Conservation (phyloP, 2,888 invertebrate species). For the Acleris sparsana region DNA sequence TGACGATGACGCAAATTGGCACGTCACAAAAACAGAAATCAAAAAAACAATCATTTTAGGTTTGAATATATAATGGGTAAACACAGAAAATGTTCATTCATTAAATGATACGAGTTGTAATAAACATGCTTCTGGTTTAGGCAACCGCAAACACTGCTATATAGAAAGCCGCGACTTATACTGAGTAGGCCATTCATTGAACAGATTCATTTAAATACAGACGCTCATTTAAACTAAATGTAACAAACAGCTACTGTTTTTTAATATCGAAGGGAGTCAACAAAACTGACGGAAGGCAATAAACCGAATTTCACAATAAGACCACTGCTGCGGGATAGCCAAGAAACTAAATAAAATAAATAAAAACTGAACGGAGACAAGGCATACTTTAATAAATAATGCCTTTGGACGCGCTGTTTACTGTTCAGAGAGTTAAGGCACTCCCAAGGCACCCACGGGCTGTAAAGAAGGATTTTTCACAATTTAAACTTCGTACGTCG, state of each 20-base stretch:
- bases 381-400: conserved; percentile 30
- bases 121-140: too few relatives aligned
- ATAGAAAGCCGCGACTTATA: too few relatives aligned
- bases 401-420: conserved; percentile 24
- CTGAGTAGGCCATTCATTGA: too few relatives aligned
- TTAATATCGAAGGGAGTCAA: conserved; percentile 16
- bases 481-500: conserved; percentile 13
- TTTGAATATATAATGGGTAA: too few relatives aligned
- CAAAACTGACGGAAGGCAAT: neutral
- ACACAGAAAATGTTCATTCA: neutral
- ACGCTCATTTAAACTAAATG: too few relatives aligned
- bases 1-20: conserved; percentile 6
- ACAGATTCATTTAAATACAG: too few relatives aligned
- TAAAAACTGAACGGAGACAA: conserved; percentile 15
- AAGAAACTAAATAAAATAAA: too few relatives aligned
- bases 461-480: conserved; percentile 26
- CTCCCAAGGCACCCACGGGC: conserved; percentile 15
- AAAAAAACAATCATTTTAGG: too few relatives aligned
- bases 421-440: conserved; percentile 16
- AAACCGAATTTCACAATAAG: conserved; percentile 17
- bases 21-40: neutral
- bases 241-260: neutral
- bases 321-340: conserved; percentile 9
- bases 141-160: too few relatives aligned
- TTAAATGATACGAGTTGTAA: neutral